Base-by-base conservation (phyloP, 2,797 vertebrate species). In the Sebastes kiyomatsui region DNA sequence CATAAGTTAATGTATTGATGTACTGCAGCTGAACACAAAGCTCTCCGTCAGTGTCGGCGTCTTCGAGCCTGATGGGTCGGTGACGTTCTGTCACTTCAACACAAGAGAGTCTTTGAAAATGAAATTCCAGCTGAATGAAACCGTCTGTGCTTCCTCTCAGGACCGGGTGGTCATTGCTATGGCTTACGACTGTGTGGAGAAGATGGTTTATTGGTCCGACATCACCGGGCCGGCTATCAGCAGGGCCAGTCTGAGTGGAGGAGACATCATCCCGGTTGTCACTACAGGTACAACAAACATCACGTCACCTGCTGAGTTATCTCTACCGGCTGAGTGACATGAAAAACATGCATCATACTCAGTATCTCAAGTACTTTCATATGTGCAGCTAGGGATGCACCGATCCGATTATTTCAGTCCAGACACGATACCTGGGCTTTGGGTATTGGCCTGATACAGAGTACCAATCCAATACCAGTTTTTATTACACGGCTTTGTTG, bases 201-300 rank as follows among this genome's bases (percentile, higher is more conserved):
- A 97, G 91, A 95, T 95, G 93, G 95, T 99, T 64, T 99, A 98
- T 91, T 99, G 97, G 97, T 97, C 96, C 0, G 98, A 99, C 85
- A 99, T 99, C 93, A 97, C 96, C 0, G 95, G 93, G 6, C 98
- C 97, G 30, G 94, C 97, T 0, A 99, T 99, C 84, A 97, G 97
- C 89, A 96, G 94, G 74, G 97, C 96, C 42, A 91, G 92, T 23
- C 83, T 98, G 54, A 91, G 92, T 1, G 97, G 97, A 0, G 97
- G 98, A 7, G 96, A 97, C 16, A 88, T 96, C 64, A 68, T 84
- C 33, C 80, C 94, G 0, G 87, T 99, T 66, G 77, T 99, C 83
- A 96, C 93, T 16, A 94, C 95, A 96, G 97, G 98, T 69, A 38
- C 13, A 16, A 11, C 35, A 65, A 16, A 65, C 22, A 5, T 42